phyloP scores from a whole-genome alignment of 2,797 vertebrate species.

The Sebastes hopkinsi region DNA sequence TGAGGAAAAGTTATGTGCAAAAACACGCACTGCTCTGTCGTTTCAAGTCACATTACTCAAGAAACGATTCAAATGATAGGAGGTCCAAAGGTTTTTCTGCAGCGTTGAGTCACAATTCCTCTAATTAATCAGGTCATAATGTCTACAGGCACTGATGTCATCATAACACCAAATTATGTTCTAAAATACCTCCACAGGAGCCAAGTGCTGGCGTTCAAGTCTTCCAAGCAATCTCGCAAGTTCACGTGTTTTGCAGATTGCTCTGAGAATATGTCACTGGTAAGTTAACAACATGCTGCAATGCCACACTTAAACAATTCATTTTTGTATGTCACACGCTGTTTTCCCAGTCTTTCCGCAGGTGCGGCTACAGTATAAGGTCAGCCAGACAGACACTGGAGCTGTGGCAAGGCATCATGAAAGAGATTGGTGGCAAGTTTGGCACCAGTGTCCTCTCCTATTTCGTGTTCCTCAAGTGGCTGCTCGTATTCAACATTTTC shows the following conservation, averaged over 20 bases:
- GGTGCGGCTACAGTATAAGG: slow-evolving; percentile 71
- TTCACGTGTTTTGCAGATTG: slow-evolving; percentile 78
- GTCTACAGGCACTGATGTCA: background rate
- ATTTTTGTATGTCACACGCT: background rate
- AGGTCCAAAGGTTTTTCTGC: background rate
- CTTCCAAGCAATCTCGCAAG: slow-evolving; percentile 21
- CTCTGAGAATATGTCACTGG: slow-evolving; percentile 79
- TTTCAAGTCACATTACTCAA: background rate
- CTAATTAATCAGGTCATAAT: background rate
- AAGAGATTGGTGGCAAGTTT: slow-evolving; percentile 91
- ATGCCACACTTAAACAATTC: background rate
- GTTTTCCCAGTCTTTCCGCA: slow-evolving; percentile 82
- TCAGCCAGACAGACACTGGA: slow-evolving; percentile 72
- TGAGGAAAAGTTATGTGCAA: background rate
- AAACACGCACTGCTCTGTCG: background rate
- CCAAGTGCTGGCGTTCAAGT: slow-evolving; percentile 83
- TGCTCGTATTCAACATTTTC: slow-evolving; percentile 93
- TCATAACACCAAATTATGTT: background rate
- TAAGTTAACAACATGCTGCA: slow-evolving; percentile 69
- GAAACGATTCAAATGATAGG: background rate
- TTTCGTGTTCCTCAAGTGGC: slow-evolving; percentile 94
- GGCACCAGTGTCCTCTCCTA: slow-evolving; percentile 94
- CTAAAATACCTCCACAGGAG: slow-evolving; percentile 75
- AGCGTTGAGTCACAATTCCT: background rate
- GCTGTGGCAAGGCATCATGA: slow-evolving; percentile 89